These are phyloP conservation scores for Hydrozoanthus gracilis DNA, from an alignment of 92 coral and sea anemone genomes.

Conservation along the genomic window DNA sequence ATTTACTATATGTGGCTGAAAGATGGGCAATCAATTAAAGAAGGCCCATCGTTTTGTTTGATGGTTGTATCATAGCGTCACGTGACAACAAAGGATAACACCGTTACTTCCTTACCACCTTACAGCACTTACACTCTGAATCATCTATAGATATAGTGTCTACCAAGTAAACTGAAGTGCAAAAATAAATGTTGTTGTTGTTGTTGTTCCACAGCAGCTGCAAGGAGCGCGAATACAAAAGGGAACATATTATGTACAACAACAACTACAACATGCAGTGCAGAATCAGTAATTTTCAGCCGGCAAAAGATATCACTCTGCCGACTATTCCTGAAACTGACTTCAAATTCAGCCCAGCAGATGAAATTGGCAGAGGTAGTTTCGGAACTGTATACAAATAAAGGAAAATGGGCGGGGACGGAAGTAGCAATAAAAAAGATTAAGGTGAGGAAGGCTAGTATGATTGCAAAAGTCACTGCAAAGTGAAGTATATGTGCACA, in stretches of 20 bases:
- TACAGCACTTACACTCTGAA: too few relatives aligned
- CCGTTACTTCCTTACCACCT: constrained; percentile 20
- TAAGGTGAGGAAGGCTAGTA: constrained; percentile 37
- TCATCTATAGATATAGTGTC: too few relatives aligned
- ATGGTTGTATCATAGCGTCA: constrained; percentile 24
- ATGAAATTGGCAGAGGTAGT: constrained; percentile 45
- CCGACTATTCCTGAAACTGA: constrained; percentile 32
- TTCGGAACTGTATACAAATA: constrained; percentile 40
- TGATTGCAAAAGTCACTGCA: constrained; percentile 24
- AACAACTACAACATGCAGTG: constrained; percentile 9
- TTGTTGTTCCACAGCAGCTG: not conserved
- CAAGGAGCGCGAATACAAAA: not conserved
- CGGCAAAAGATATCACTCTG: constrained; percentile 7
- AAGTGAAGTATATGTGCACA: constrained; percentile 36
- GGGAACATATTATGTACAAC: too few relatives aligned
- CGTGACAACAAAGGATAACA: constrained; percentile 6
- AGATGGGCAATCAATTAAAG: constrained; percentile 36
- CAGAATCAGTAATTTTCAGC: not conserved
- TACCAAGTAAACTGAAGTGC: too few relatives aligned
- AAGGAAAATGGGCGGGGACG: constrained; percentile 46
- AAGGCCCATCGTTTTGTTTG: constrained; percentile 32
- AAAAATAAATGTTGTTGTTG: constrained; percentile 3
- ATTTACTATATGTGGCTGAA: constrained; percentile 25
- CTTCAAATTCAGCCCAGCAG: constrained; percentile 22
- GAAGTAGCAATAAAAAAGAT: constrained; percentile 46